These are phyloP conservation scores for Pseudochromis fuscus DNA, from an alignment of 2,797 vertebrate species.

Conservation along the genomic window DNA sequence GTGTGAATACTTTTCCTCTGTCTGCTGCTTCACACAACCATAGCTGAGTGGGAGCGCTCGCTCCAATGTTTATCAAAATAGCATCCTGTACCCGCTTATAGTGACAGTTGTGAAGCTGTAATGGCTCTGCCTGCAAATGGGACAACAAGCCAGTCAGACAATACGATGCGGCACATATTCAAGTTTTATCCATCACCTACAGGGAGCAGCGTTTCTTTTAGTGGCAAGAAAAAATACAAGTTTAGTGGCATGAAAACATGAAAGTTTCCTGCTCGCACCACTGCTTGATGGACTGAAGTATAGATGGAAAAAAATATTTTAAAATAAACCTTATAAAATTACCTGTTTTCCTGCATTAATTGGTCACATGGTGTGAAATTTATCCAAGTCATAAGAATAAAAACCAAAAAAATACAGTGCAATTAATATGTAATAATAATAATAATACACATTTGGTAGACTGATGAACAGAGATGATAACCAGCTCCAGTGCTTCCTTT, in stretches of 20 bases:
- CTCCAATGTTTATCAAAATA: constrained; percentile 60
- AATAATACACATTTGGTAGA: not conserved
- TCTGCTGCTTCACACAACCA: constrained; percentile 40
- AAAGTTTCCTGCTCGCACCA: too few species aligned
- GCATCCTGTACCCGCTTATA: constrained; percentile 42
- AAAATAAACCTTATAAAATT: not conserved
- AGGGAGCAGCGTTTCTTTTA: constrained; percentile 3
- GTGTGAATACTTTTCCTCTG: constrained; percentile 42
- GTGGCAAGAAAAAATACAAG: not conserved
- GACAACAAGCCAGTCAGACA: constrained; percentile 24
- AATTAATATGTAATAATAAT: too few species aligned
- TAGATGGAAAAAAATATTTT: too few species aligned
- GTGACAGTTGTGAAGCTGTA: constrained; percentile 41
- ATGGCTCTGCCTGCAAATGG: constrained; percentile 39
- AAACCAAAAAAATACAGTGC: too few species aligned
- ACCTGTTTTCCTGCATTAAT: not conserved
- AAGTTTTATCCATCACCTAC: not conserved
- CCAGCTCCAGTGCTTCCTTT: too few species aligned
- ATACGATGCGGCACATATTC: not conserved
- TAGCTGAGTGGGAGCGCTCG: constrained; percentile 45
- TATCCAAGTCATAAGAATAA: too few species aligned
- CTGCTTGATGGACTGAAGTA: too few species aligned
- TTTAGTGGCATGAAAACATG: too few species aligned
- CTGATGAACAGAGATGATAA: too few species aligned
- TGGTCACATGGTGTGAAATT: not conserved